Conservation (phyloP, 2,113 vertebrate species). For the Kryptolebias marmoratus region DNA sequence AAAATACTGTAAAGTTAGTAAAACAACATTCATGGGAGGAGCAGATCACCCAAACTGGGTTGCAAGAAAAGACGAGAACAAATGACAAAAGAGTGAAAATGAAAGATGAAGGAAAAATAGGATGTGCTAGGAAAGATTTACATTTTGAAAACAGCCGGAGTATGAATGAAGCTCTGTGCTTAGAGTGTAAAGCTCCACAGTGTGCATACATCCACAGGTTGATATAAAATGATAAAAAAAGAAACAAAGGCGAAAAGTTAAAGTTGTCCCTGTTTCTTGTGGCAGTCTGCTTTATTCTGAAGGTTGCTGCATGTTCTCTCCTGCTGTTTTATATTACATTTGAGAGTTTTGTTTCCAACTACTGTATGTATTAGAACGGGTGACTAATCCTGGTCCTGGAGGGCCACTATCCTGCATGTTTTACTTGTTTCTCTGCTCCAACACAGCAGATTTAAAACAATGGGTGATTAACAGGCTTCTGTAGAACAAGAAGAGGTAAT, state of each 20-base stretch:
- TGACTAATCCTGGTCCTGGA: no score
- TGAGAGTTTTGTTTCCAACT: conserved; percentile 20
- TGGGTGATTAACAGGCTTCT: no score
- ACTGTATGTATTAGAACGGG: no score
- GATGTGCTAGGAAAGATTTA: neutral
- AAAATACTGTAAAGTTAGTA: neutral
- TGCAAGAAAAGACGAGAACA: neutral
- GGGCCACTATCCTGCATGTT: no score
- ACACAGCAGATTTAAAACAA: no score
- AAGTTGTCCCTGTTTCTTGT: conserved; percentile 52
- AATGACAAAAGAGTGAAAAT: no score
- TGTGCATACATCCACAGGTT: conserved; percentile 11
- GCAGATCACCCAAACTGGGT: neutral
- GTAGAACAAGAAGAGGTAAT: no score
- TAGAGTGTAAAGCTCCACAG: neutral
- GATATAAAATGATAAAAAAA: neutral
- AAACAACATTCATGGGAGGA: neutral
- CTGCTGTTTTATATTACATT: conserved; percentile 35
- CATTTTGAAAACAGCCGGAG: conserved; percentile 2
- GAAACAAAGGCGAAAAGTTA: conserved; percentile 20
- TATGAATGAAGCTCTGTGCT: conserved; percentile 3
- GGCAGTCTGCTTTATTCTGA: conserved; percentile 31
- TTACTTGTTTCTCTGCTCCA: no score
- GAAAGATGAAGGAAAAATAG: neutral
- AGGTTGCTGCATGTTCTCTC: conserved; percentile 28